Conservation (phyloP, 2,797 vertebrate species). For the Phrynocephalus guinanensis region DNA sequence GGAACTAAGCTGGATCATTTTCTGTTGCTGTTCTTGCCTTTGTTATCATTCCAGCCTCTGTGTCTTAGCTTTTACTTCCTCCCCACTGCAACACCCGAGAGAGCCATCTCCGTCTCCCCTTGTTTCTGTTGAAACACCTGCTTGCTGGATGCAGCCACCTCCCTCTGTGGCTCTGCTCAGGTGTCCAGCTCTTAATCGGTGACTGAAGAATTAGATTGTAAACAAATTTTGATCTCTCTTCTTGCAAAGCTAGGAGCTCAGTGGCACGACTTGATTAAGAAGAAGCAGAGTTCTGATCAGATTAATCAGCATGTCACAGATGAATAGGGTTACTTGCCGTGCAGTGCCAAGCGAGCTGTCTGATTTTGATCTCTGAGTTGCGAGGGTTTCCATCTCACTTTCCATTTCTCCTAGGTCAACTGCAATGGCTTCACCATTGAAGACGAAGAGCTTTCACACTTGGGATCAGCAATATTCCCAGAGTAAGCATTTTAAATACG, state of each 20-base stretch:
- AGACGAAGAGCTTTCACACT: constrained; percentile 94
- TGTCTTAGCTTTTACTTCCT: background rate
- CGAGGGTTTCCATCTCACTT: constrained; percentile 8
- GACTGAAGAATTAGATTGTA: constrained; percentile 13
- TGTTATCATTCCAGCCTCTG: background rate
- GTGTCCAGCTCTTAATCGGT: constrained; percentile 18
- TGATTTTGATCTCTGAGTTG: constrained; percentile 16
- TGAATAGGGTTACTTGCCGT: background rate
- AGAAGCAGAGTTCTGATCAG: constrained; percentile 36
- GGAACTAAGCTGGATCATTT: too few species aligned
- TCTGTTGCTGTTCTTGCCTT: background rate
- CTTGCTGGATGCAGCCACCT: background rate
- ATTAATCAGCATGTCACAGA: constrained; percentile 27
- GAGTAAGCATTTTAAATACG: constrained; percentile 81
- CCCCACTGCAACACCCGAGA: background rate
- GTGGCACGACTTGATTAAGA: constrained; percentile 29
- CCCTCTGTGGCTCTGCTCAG: background rate
- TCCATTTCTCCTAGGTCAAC: constrained; percentile 83
- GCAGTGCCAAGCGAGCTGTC: constrained; percentile 16
- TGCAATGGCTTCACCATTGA: constrained; percentile 98
- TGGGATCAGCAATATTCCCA: constrained; percentile 95
- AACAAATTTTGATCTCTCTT: background rate
- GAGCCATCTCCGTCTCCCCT: background rate
- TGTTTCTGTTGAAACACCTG: background rate
- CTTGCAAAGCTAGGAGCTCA: constrained; percentile 22